Percentiles rank a stretch among this genome's conserved stretches.
Conservation (phyloP, 2,888 invertebrate genomes). For the Mythimna albipuncta region DNA sequence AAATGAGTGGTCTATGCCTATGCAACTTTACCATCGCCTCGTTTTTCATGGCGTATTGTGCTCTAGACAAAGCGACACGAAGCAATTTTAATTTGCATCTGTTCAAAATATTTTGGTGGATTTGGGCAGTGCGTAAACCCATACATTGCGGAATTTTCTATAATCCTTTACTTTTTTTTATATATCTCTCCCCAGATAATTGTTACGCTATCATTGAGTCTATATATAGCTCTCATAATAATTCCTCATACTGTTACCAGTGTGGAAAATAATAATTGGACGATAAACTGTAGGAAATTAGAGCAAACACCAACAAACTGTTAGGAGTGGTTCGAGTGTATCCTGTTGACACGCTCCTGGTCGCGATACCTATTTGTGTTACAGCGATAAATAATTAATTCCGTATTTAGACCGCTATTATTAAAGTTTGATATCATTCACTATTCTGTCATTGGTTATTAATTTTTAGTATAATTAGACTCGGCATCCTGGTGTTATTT, state of each 20-base stretch:
- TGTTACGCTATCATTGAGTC: no score
- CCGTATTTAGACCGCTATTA: slow-evolving; percentile 25
- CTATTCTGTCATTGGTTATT: slow-evolving; percentile 7
- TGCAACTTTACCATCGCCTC: no score
- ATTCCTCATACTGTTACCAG: no score
- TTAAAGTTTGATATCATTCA: slow-evolving; percentile 1
- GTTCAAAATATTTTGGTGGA: no score
- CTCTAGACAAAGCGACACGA: no score
- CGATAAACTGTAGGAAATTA: slow-evolving; percentile 1
- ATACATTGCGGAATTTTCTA: no score
- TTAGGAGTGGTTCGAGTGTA: slow-evolving; percentile 8
- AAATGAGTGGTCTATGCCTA: background rate
- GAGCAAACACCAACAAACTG: background rate
- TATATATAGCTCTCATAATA: no score
- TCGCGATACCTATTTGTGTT: slow-evolving; percentile 9
- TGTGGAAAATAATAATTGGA: background rate
- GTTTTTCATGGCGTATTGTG: no score
- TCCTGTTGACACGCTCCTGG: slow-evolving; percentile 32
- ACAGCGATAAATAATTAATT: slow-evolving; percentile 19
- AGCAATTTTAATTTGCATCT: no score
- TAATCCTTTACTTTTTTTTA: no score
- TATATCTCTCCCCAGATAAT: no score
- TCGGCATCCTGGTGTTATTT: slow-evolving; percentile 15
- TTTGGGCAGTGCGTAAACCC: no score
- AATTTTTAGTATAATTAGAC: slow-evolving; percentile 17